A percentile compares a stretch with the other conserved stretches of the same genome.
phyloP scores from a whole-genome alignment of 2,113 vertebrate genomes.

The Leuciscus idus region DNA sequence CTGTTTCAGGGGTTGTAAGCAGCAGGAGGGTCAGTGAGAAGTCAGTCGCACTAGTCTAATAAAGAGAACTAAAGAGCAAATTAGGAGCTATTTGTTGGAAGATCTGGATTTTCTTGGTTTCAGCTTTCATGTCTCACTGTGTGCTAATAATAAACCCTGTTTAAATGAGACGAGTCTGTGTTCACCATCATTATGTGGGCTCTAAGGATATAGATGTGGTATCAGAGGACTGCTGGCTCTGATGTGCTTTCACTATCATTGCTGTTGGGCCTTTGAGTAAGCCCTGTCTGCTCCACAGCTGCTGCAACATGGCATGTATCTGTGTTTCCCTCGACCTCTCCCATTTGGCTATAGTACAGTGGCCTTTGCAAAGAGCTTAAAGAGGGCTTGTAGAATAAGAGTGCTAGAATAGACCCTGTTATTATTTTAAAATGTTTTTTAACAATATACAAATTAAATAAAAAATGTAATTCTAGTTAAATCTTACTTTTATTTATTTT shows the following conservation, averaged over 20 bases:
- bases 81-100: constrained; percentile 9
- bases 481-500: too few relatives aligned
- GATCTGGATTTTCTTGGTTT: neutral
- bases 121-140: neutral
- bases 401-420: neutral
- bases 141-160: constrained; percentile 15
- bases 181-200: constrained; percentile 18
- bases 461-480: too few relatives aligned
- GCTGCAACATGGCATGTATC: neutral
- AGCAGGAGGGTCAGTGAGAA: neutral
- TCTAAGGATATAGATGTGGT: neutral
- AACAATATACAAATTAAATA: too few relatives aligned
- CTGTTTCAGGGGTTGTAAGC: neutral
- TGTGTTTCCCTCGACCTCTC: neutral
- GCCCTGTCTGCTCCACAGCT: neutral
- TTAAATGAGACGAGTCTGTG: constrained; percentile 11
- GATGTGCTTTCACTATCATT: constrained; percentile 25
- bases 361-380: constrained; percentile 10
- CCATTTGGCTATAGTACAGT: neutral
- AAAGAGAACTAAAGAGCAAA: neutral
- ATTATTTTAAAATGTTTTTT: too few relatives aligned
- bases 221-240: neutral
- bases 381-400: neutral
- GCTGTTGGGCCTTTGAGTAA: constrained; percentile 22
- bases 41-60: neutral